Evolutionary conservation across 1,140 invertebrate species (phyloP).

Genomic region (Piezodorus guildinii): DNA sequence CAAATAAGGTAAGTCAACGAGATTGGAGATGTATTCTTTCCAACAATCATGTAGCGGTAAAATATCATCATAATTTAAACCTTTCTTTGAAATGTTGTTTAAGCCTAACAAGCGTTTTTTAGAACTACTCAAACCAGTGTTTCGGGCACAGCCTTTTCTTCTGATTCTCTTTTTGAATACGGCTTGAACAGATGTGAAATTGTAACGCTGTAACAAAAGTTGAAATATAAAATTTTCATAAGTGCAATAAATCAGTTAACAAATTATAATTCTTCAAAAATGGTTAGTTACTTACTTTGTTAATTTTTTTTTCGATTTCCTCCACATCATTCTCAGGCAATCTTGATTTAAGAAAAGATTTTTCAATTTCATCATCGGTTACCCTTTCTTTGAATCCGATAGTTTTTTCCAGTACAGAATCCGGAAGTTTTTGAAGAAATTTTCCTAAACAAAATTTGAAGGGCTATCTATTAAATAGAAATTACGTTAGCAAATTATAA

Average conservation of each 20-base stretch:
- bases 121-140: conserved; percentile 13
- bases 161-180: conserved; percentile 13
- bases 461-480: too few species aligned
- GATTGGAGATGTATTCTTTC: conserved; percentile 48
- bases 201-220: neutral
- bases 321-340: conserved; percentile 5
- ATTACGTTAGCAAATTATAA: too few species aligned
- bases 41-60: conserved; percentile 54
- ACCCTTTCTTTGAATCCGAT: neutral
- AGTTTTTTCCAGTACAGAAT: conserved; percentile 1
- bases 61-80: conserved; percentile 49
- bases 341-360: conserved; percentile 10
- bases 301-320: conserved; percentile 3
- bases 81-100: conserved; percentile 41
- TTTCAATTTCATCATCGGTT: neutral
- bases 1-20: neutral
- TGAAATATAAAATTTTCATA: neutral
- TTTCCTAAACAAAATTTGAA: neutral
- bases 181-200: conserved; percentile 2
- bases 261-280: too few species aligned
- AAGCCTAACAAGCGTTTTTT: conserved; percentile 39
- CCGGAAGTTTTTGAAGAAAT: neutral
- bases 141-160: conserved; percentile 16
- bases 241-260: too few species aligned
- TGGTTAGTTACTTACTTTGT: neutral